Evolutionary conservation across 2,888 invertebrate species (phyloP).

Genomic region (Apodemia hepburni): DNA sequence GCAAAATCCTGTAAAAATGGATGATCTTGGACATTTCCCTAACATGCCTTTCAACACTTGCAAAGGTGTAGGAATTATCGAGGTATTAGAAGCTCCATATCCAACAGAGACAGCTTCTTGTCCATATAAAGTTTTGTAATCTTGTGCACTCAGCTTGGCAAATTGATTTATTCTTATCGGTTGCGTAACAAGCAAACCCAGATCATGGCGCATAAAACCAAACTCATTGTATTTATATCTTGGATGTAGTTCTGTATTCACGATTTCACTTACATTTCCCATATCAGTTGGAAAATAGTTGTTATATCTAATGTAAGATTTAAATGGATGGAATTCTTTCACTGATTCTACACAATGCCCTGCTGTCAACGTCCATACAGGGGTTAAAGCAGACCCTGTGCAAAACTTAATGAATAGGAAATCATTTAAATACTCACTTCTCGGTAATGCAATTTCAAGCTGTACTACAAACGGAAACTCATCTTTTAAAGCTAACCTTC

Average conservation of each 20-base stretch:
- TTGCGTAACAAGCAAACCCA: constrained; percentile 17
- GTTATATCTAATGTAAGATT: constrained; percentile 20
- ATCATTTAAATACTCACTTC: neutral
- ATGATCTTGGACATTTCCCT: neutral
- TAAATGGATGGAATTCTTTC: neutral
- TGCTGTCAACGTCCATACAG: constrained; percentile 19
- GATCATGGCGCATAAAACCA: neutral
- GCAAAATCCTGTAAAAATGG: constrained; percentile 3
- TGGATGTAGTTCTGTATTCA: constrained; percentile 15
- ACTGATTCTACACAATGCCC: constrained; percentile 16
- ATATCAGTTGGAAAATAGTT: constrained; percentile 20
- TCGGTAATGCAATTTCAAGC: neutral
- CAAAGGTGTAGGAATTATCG: neutral
- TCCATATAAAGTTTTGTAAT: constrained; percentile 19
- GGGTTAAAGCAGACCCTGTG: constrained; percentile 18
- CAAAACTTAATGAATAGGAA: constrained; percentile 2
- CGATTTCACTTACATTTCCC: constrained; percentile 17
- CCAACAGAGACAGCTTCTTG: constrained; percentile 15
- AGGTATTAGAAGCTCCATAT: constrained; percentile 3
- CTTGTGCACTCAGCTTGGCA: constrained; percentile 18
- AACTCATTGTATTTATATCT: neutral
- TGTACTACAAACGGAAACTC: neutral
- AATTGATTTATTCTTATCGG: constrained; percentile 15
- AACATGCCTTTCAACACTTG: constrained; percentile 20
- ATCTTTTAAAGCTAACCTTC: neutral